Evolutionary conservation across 2,113 vertebrate species (phyloP), one percentile per base, ranked within the genome.

Genomic region (Baryphthengus martii): DNA sequence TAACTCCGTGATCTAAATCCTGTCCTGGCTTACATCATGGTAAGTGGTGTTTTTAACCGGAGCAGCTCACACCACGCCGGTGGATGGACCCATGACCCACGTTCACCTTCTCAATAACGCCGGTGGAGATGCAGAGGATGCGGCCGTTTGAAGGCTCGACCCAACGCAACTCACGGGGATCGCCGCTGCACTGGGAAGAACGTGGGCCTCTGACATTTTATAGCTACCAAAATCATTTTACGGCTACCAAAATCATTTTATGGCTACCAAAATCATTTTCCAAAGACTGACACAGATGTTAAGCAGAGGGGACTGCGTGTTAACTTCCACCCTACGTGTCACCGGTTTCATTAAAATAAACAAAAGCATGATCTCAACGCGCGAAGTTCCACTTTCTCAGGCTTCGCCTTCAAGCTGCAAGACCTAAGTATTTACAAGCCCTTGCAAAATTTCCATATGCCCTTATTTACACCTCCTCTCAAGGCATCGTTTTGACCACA

Each of bases 401-500:
- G 72, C 80, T 77, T 85, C 84, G 37, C 82, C 10, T 66, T 88
- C 91, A 68, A 90, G 85, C 96, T 96, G 74, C 20, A 83, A 97
- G 88, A 70, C 37, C 4, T 59, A 76, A 97, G 96, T 49, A 89
- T 98, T 97, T 97, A 92, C 77, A 87, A 91, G 96, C 95, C 95
- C 82, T 80, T 86, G 84, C 95, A 85, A 95, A 37, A 97, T 98
- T 97, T 97, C 96, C 97, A 97, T 97, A 96, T 85, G 96, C 97
- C 96, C 95, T 97, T 97, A 97, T 98, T 97, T 98, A 97, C 89
- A 78, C 95, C 97, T 93, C 97, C 97, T 97, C 96, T 96, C 93
- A 88, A 97, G 97, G 97, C 97, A 97, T 96, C 96, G n/a, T 94
- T 98, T 97, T 97, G 97, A 98, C 98, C 97, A 97, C 87, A 97